phyloP scores from a whole-genome alignment of 2,888 invertebrate genomes.

The Agrochola macilenta region DNA sequence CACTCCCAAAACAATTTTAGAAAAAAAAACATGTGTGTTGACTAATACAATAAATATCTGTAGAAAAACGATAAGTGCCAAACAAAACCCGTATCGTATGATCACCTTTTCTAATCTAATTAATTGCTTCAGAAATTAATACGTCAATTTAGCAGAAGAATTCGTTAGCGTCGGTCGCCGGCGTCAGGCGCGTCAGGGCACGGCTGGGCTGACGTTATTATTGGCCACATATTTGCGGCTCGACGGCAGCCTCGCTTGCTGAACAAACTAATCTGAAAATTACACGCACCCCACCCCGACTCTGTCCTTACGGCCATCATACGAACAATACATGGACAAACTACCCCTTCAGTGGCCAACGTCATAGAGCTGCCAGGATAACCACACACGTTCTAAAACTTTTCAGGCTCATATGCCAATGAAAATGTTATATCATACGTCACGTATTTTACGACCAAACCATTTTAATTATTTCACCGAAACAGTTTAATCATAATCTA shows the following conservation, averaged over 20 bases:
- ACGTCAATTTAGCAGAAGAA: conserved; percentile 65
- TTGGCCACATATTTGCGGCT: conserved; percentile 86
- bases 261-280: conserved; percentile 90
- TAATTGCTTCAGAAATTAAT: conserved; percentile 53
- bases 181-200: conserved; percentile 37
- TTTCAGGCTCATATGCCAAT: conserved; percentile 12
- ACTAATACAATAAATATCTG: neutral
- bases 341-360: conserved; percentile 56
- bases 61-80: neutral
- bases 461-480: conserved; percentile 43
- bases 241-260: conserved; percentile 79
- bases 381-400: conserved; percentile 16
- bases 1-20: neutral
- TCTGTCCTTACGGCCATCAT: conserved; percentile 60
- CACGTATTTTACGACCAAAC: conserved; percentile 33
- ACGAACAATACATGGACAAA: conserved; percentile 77
- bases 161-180: conserved; percentile 45
- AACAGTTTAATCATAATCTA: conserved; percentile 49
- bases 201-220: conserved; percentile 73
- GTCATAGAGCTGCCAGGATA: conserved; percentile 14
- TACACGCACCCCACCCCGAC: conserved; percentile 76
- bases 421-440: conserved; percentile 29
- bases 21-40: neutral
- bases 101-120: conserved; percentile 36
- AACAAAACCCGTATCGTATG: conserved; percentile 12